Evolutionary conservation across 2,113 vertebrate genomes (phyloP), one percentile per base, ranked within the genome.

Genomic region (Albula goreensis): DNA sequence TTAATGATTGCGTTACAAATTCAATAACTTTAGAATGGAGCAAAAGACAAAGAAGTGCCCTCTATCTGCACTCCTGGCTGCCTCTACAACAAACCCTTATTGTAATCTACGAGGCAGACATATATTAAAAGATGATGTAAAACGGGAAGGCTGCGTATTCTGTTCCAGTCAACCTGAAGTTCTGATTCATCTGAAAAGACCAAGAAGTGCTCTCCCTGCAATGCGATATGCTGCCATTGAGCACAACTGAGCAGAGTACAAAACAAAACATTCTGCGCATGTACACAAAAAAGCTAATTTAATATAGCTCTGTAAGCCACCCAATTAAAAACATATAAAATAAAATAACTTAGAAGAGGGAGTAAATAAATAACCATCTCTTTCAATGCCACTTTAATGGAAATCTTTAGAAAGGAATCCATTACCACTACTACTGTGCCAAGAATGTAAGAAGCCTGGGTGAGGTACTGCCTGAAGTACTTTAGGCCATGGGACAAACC

Each of bases 1-100:
- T 74, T 74, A 74, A 74, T 74, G 70, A 74, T 74, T n/a, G 31
- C 70, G 22, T 74, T 31, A 74, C 70, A 74, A 74, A 74, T 74
- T 31, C 70, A 74, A 74, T 74, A 74, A 74, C 70, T 74, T 74
- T 74, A 11, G n/a, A 74, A 74, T 31, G 22, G 70, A 74, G 70
- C 25, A 25, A 74, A 25, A 74, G 70, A 74, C 5, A 10, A 31
- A n/a, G 31, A n/a, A 74, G 2, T 5, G 70, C 70, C 25, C 70
- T 31, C n/a, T 74, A n/a, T 31, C 70, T 74, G 70, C 22, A 31
- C n/a, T 74, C 22, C 70, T 31, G n/a, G n/a, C 31, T 8, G 17
- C n/a, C 70, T 10, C 22, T 74, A 10, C n/a, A 10, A 31, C 31
- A 8, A 74, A 74, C 70, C 70, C 70, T 74, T 74, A 74, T 74